Evolutionary conservation across 2,113 vertebrate genomes (phyloP), one percentile per base, ranked within the genome.

Genomic region (Anhinga anhinga): DNA sequence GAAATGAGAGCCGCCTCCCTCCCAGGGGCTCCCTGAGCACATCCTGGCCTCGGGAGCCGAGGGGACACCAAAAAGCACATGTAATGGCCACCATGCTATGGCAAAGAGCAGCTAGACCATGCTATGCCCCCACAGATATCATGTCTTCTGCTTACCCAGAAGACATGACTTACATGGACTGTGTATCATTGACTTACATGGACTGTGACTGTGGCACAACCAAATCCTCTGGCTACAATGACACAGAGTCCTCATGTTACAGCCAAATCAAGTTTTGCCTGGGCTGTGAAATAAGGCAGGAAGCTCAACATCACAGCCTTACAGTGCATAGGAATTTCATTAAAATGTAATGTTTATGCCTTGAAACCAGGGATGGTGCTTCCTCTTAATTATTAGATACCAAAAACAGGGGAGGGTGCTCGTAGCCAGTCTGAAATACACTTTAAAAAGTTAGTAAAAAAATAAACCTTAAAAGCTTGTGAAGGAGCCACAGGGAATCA

Each of bases 401-500:
- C 10, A 80, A 82, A 92, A 95, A 20, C n/a, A 90, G 14, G 10
- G 26, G 15, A 85, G 32, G 17, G 53, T 70, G 45, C 38, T 91
- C 0, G 0, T 21, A 87, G 49, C 27, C 4, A 30, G 73, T 65
- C 49, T 86, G 74, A 94, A 97, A 89, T 34, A 16, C 7, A 89
- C 70, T 77, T 95, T 53, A 4, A 91, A 91, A 95, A 70, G 42
- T 85, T 95, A 91, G 42, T 38, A 66, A 79, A 95, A 87, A 91
- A 81, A 90, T 59, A 96, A 95, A 96, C 77, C 62, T 95, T 96
- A 94, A 94, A 95, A 94, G 53, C 89, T 94, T 90, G 78, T 91
- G 90, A 94, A 94, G 76, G 72, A 97, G 67, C 84, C 71, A 82
- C 84, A 74, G 93, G 94, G 89, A 96, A 95, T 85, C 94, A 96